Conservation (phyloP, 1,140 invertebrate genomes). For the Matsumurasca onukii region DNA sequence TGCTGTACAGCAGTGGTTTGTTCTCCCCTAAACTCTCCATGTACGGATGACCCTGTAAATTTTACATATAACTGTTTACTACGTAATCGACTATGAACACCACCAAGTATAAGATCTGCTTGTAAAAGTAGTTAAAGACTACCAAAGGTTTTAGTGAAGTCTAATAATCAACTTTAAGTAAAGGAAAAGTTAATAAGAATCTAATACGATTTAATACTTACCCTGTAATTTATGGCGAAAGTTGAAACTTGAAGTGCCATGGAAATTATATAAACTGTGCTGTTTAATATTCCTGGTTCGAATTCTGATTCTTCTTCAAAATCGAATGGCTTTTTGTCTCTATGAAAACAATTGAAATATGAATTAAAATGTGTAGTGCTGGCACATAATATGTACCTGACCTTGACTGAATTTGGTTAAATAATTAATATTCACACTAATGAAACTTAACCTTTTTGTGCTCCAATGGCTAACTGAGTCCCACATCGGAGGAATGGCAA, state of each 20-base stretch:
- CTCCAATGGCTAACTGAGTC: too few relatives aligned
- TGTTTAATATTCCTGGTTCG: conserved; percentile 92
- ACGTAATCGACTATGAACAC: conserved; percentile 32
- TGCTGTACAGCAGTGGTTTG: conserved; percentile 87
- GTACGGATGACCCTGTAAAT: conserved; percentile 95
- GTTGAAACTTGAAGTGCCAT: conserved; percentile 96
- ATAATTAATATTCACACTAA: too few relatives aligned
- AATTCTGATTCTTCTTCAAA: conserved; percentile 80
- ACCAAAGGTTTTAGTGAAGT: neutral
- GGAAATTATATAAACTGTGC: conserved; percentile 97
- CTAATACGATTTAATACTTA: conserved; percentile 55
- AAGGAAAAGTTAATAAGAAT: too few relatives aligned
- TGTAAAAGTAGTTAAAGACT: conserved; percentile 1
- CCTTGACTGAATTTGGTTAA: too few relatives aligned
- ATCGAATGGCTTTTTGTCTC: conserved; percentile 44
- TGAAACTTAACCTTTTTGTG: too few relatives aligned
- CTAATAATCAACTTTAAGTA: too few relatives aligned
- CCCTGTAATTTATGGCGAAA: conserved; percentile 98
- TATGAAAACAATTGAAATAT: too few relatives aligned
- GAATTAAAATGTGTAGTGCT: too few relatives aligned
- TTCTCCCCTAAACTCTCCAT: conserved; percentile 97
- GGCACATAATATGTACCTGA: too few relatives aligned
- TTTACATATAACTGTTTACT: too few relatives aligned
- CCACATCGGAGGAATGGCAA: too few relatives aligned
- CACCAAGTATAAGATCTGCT: neutral